Evolutionary conservation across 2,888 invertebrate species (phyloP), one percentile per base, ranked within the genome.

Genomic region (Eristalis tenax): DNA sequence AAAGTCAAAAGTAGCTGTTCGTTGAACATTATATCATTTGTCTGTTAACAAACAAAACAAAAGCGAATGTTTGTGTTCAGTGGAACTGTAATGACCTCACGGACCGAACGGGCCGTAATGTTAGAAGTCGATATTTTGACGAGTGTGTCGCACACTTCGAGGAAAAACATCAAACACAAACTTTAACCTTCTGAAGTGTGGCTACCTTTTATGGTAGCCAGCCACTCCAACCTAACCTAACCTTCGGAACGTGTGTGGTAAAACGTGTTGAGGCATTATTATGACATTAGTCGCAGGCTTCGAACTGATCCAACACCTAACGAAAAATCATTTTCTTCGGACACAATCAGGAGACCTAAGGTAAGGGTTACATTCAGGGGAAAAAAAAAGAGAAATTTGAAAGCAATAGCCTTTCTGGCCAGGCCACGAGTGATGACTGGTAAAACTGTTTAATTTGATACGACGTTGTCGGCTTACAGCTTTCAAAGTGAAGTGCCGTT

Each of bases 11-110:
- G 68, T 57, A 59, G 28, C 28, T 22, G 65, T 59, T 66, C 57
- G 71, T 32, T 71, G n/a, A 73, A 65, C 80, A 81, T 74, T 74
- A 78, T 78, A 71, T 82, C 71, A 75, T 71, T 63, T 69, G 1
- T 71, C 71, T 75, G 82, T 82, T 75, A 75, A 32, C 32, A 63
- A 32, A 23, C 56, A 65, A 73, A 73, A 23, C 64, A 71, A 73
- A 68, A 56, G 2, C 32, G 4, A n/a, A 28, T 43, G 15, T 61
- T 63, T 57, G 18, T 40, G 38, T 64, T 65, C 78, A 75, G 74
- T 86, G 78, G 82, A 82, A 78, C 75, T 75, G 71, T 71, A 75
- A 71, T 83, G 59, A 50, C 32, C 32, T 56, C 23, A 57, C 22
- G 38, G n/a, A n/a, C n/a, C 26, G 1, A 13, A 56, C 22, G 13